Conservation (phyloP, 2,113 vertebrate species). For the Callocephalon fimbriatum region DNA sequence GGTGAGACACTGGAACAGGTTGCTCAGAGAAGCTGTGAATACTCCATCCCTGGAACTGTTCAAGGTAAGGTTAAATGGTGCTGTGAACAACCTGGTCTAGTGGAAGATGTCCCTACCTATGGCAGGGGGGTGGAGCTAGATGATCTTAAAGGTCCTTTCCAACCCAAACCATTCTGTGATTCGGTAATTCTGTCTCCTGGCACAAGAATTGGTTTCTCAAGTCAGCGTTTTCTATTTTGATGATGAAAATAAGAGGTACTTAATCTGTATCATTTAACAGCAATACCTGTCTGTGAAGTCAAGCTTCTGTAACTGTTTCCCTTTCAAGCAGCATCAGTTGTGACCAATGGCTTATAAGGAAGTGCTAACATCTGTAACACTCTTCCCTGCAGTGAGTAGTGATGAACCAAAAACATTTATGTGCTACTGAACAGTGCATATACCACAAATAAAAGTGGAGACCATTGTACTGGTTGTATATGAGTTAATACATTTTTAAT, state of each 20-base stretch:
- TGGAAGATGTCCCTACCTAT: neutral
- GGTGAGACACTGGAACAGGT: neutral
- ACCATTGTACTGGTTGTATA: neutral
- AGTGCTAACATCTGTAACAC: neutral
- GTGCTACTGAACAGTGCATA: neutral
- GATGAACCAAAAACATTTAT: neutral
- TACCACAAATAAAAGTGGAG: neutral
- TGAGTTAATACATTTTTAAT: neutral
- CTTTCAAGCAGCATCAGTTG: slow-evolving; percentile 29
- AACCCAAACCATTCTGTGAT: neutral
- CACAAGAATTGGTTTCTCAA: neutral
- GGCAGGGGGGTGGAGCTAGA: neutral
- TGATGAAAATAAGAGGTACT: neutral
- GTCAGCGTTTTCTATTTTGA: neutral
- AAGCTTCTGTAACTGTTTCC: slow-evolving; percentile 24
- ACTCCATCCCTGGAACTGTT: neutral
- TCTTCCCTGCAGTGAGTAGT: neutral
- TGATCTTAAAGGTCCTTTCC: neutral
- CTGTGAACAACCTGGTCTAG: neutral
- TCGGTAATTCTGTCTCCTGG: neutral
- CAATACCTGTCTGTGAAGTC: neutral
- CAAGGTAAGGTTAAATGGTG: neutral
- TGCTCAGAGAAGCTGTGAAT: neutral
- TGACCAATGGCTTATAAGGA: slow-evolving; percentile 7
- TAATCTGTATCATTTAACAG: neutral